A percentile compares a stretch with the other conserved stretches of the same genome.
Conservation (phyloP, 2,797 vertebrate species). For the Gila robusta region DNA sequence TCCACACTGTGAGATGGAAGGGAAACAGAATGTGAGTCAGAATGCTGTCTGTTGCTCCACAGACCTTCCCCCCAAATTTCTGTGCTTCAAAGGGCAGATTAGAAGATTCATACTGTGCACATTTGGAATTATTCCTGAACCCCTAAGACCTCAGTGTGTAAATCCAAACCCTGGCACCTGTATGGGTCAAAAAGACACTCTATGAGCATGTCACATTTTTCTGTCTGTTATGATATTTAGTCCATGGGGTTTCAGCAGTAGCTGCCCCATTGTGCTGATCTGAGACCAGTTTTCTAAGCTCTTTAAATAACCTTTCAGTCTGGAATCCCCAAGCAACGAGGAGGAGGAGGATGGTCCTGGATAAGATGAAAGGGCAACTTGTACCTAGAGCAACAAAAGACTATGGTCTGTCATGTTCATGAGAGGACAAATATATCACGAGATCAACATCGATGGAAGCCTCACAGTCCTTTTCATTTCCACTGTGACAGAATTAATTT, state of each 20-base stretch:
- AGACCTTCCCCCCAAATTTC: not conserved
- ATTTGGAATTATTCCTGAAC: slow-evolving; percentile 28
- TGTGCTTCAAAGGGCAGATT: slow-evolving; percentile 24
- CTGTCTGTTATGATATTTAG: slow-evolving; percentile 1
- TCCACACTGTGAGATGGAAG: slow-evolving; percentile 12
- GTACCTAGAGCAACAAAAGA: slow-evolving; percentile 1
- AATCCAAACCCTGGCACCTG: slow-evolving; percentile 1
- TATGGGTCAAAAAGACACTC: slow-evolving; percentile 2
- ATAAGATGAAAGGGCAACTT: slow-evolving; percentile 3
- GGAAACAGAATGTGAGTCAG: not conserved
- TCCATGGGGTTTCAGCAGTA: not conserved
- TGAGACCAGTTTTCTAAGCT: not conserved
- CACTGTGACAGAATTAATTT: slow-evolving; percentile 19
- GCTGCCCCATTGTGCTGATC: not conserved
- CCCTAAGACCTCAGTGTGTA: not conserved
- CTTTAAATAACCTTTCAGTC: not conserved
- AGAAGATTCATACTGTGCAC: slow-evolving; percentile 19
- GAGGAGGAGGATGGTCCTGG: not conserved
- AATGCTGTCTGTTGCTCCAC: not conserved
- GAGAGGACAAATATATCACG: slow-evolving; percentile 1
- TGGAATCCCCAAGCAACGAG: not conserved
- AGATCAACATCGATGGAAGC: slow-evolving; percentile 1
- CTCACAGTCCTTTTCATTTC: not conserved
- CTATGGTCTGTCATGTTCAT: not conserved
- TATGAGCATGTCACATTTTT: slow-evolving; percentile 16